Percentiles rank a stretch among this genome's conserved stretches.
phyloP scores from a whole-genome alignment of 2,888 invertebrate genomes.

The Eledone cirrhosa region DNA sequence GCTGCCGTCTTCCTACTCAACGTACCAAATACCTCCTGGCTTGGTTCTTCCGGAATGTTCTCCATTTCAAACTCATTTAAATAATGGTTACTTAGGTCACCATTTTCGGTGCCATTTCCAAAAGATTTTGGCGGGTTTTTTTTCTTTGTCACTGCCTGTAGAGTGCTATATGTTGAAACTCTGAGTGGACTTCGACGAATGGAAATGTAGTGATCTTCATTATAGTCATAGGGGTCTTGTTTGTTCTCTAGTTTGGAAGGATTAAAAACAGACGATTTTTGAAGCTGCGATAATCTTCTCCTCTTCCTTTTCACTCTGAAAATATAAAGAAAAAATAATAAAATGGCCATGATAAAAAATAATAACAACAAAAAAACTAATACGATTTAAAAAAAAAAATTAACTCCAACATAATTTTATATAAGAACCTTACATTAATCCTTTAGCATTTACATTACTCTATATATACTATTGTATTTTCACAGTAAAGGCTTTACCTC shows the following conservation, averaged over 20 bases:
- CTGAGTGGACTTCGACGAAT: constrained; percentile 56
- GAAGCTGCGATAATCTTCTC: constrained; percentile 28
- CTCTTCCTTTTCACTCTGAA: constrained; percentile 33
- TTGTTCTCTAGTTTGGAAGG: not conserved
- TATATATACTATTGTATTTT: no score
- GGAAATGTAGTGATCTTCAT: constrained; percentile 56
- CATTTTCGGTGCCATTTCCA: constrained; percentile 16
- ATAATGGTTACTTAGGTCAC: constrained; percentile 13
- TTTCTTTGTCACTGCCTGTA: constrained; percentile 10
- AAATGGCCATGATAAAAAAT: not conserved
- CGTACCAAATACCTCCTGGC: constrained; percentile 37
- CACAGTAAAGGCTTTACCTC: no score
- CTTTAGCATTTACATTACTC: no score
- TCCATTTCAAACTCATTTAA: not conserved
- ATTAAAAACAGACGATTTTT: constrained; percentile 37
- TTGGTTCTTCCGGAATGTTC: constrained; percentile 26
- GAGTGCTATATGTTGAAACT: constrained; percentile 47
- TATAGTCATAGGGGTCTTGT: constrained; percentile 45
- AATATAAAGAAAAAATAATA: no score
- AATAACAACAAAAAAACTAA: no score
- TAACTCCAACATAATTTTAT: no score
- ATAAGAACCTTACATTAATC: no score
- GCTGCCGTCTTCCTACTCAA: constrained; percentile 31
- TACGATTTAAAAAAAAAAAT: no score
- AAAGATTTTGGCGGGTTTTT: not conserved